These are phyloP conservation scores for Julus scandinavius DNA, from an alignment of 2,888 invertebrate genomes.

Conservation along the genomic window DNA sequence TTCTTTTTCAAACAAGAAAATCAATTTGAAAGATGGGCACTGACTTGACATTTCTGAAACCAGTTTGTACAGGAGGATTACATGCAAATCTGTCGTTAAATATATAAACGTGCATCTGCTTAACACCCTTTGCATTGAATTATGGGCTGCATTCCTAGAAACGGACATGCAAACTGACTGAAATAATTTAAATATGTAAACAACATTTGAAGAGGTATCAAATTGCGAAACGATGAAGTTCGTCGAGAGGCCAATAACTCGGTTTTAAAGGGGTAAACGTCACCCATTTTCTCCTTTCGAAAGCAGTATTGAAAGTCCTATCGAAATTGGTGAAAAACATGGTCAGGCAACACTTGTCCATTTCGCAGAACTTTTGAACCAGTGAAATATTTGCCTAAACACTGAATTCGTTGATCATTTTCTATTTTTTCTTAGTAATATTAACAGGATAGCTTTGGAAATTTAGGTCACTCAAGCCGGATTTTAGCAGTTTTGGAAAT, in stretches of 20 bases:
- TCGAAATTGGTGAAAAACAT: too few species aligned
- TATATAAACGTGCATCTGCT: neutral
- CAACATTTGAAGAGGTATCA: neutral
- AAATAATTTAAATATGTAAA: neutral
- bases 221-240: neutral
- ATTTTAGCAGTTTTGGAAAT: too few species aligned
- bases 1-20: conserved; percentile 4
- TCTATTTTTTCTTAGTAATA: too few species aligned
- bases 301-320: too few species aligned
- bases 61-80: neutral
- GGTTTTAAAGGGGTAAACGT: too few species aligned
- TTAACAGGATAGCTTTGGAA: too few species aligned
- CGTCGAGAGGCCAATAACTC: neutral
- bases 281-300: too few species aligned
- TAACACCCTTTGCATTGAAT: neutral
- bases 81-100: neutral
- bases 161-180: neutral
- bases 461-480: too few species aligned
- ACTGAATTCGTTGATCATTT: too few species aligned
- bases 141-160: neutral
- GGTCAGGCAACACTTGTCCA: too few species aligned
- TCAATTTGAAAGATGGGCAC: neutral
- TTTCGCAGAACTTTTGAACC: too few species aligned
- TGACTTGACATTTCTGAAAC: conserved; percentile 21
- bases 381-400: too few species aligned